Evolutionary conservation across 2,797 vertebrate species (phyloP).

Genomic region (Hemitrygon akajei): DNA sequence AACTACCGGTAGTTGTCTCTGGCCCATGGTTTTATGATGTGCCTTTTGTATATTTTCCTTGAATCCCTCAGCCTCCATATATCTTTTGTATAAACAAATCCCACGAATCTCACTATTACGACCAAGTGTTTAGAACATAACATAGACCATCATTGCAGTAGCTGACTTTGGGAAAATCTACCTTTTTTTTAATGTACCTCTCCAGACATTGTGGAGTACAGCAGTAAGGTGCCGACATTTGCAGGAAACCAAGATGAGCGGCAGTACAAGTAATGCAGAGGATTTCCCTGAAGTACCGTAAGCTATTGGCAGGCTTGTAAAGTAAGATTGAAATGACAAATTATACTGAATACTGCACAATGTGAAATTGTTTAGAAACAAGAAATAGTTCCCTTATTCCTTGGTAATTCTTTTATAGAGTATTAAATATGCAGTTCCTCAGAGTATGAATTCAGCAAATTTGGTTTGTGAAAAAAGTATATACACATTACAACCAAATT

Average conservation of each 20-base stretch:
- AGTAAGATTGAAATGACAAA: neutral
- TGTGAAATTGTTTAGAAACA: neutral
- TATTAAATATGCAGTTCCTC: no score
- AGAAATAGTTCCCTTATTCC: neutral
- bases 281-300: neutral
- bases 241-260: neutral
- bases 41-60: no score
- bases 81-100: no score
- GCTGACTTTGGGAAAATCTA: no score
- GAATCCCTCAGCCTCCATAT: no score
- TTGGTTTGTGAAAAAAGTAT: neutral
- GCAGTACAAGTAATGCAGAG: neutral
- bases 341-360: neutral
- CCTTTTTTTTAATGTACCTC: no score
- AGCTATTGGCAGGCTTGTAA: neutral
- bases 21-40: no score
- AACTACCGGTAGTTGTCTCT: neutral
- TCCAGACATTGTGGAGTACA: no score
- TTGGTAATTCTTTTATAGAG: neutral
- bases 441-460: neutral
- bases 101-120: no score
- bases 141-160: no score
- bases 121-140: no score
- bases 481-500: neutral
- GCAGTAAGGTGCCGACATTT: neutral